These are phyloP conservation scores for Syrista parreyssii DNA, from an alignment of 2,888 invertebrate genomes.

Conservation along the genomic window DNA sequence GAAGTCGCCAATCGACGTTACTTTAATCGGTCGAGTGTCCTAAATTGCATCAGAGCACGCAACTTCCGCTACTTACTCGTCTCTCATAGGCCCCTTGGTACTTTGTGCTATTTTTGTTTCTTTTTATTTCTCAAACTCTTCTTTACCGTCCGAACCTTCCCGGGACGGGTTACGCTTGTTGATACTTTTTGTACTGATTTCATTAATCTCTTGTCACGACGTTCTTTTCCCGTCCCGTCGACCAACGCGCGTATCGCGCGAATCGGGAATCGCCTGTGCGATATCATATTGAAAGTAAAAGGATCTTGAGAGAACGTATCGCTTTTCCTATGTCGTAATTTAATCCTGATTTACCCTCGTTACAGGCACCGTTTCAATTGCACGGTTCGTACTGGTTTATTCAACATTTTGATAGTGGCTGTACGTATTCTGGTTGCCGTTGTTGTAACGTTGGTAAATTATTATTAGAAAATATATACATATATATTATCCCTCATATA, in stretches of 20 bases:
- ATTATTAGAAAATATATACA: background rate
- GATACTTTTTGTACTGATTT: too few relatives aligned
- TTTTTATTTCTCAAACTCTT: background rate
- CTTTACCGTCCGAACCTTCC: background rate
- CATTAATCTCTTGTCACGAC: rapidly evolving
- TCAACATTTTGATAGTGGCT: background rate
- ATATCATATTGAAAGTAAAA: background rate
- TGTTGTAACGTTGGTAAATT: background rate
- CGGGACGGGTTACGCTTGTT: too few relatives aligned
- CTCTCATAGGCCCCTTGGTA: background rate
- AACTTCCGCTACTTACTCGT: background rate
- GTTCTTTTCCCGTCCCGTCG: background rate
- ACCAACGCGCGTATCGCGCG: background rate
- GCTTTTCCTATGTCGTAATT: background rate
- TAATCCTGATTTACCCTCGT: background rate
- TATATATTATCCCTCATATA: background rate
- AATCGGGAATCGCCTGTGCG: background rate
- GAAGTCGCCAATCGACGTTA: background rate
- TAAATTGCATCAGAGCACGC: background rate
- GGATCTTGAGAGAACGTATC: background rate
- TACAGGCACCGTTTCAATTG: background rate
- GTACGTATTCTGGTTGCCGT: background rate
- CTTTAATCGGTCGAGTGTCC: background rate
- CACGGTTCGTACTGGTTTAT: background rate
- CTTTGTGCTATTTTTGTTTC: background rate